phyloP scores from a whole-genome alignment of 2,888 invertebrate genomes.

The Psylliodes chrysocephalus region DNA sequence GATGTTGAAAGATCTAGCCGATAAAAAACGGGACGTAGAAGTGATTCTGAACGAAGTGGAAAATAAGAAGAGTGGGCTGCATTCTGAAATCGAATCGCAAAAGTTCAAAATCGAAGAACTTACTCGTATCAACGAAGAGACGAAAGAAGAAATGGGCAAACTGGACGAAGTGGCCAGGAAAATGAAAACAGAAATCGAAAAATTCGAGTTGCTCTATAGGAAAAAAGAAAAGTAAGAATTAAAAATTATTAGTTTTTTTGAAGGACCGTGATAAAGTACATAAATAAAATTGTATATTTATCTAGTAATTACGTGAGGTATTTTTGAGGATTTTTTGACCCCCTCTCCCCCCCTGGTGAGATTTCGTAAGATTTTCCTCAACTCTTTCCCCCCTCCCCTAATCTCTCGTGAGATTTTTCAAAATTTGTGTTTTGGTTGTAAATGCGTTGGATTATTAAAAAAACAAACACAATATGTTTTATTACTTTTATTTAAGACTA shows the following conservation, averaged over 20 bases:
- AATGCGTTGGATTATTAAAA: no score
- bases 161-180: constrained; percentile 64
- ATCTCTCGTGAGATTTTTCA: no score
- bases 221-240: constrained; percentile 67
- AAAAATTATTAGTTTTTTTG: constrained; percentile 21
- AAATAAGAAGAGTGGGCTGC: constrained; percentile 69
- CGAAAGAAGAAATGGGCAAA: constrained; percentile 57
- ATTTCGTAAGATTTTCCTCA: no score
- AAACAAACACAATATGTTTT: no score
- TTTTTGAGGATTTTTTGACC: no score
- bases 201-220: constrained; percentile 62
- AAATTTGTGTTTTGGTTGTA: no score
- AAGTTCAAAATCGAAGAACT: constrained; percentile 53
- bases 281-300: no score
- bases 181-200: constrained; percentile 64
- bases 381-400: no score
- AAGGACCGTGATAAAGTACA: no score
- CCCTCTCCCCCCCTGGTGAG: no score
- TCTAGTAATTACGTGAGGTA: no score
- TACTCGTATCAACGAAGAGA: constrained; percentile 59
- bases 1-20: constrained; percentile 53
- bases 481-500: no score
- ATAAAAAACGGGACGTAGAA: constrained; percentile 62
- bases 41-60: constrained; percentile 62
- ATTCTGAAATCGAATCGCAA: constrained; percentile 70